Base-by-base conservation (phyloP, 2,797 vertebrate species). In the Lindbergichthys nudifrons region DNA sequence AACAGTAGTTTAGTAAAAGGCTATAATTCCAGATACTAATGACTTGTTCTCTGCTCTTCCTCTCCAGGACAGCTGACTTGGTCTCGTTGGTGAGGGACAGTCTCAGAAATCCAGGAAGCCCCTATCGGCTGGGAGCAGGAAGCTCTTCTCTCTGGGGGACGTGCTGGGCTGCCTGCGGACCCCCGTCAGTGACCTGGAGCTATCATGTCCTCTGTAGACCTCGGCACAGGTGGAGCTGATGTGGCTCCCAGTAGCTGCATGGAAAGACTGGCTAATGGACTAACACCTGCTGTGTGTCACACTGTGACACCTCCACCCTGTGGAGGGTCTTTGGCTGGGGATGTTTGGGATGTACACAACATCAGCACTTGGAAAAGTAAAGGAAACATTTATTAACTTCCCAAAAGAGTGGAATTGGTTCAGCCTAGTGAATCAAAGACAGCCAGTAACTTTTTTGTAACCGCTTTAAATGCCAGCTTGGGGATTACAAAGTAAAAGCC, bases 11-110 rank as follows among this genome's bases (percentile, higher is more conserved):
- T 12, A 30, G 19, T 39, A 47, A 42, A 54, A 52, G 50, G 23
- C 0, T 9, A 61, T 0, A 16, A 48, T 23, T 69, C 10, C 11
- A 19, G 3, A 54, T 18, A 21, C n/a, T 63, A 18, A 39, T 16
- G 3, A 62, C 2, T 30, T 41, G 30, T 41, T 57, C 3, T 53
- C 2, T 69, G 15, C 26, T 80, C 3, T 73, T 74, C n/a, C 16
- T 12, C 63, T 78, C 14, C 77, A 95, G 94, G 90, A 94, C 89
- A 95, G 94, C 93, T 95, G 95, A 95, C 94, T 93, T 91, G 75
- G 73, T 71, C 30, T 51, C 32, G 15, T 76, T 14, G 39, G 56
- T 15, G 39, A 83, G 59, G 69, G 64, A 62, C 75, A 46, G 53
- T 80, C 32, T 52, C 61, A n/a, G 65, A 53, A 59, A 46, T 84